Base-by-base conservation (phyloP, 2,888 invertebrate genomes). In the Sthenelais limicola region DNA sequence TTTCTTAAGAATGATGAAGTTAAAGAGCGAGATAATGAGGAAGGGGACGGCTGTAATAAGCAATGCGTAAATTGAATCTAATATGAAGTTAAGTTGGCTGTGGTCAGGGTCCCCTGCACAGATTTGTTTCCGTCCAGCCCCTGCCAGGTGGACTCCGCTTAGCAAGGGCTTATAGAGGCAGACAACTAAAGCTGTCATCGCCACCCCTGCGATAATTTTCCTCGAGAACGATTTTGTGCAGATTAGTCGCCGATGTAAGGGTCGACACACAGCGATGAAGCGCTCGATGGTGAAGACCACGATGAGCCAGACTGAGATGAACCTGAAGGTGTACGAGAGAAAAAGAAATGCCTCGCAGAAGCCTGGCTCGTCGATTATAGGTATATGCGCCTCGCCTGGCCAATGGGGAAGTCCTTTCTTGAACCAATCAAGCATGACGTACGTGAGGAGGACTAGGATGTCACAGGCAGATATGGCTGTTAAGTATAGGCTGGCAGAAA, bases 391-490 rank as follows among this genome's bases (percentile, higher is more conserved):
- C 3, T 38, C 71, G 12, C 80, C 76, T 5, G 78, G 70, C 58
- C 81, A 73, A 1, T 71, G 70, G 3, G 80, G 79, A n/a, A 84
- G 76, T 9, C 84, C 84, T 49, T 82, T 76, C 56, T 80, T 80
- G 49, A 86, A 69, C 86, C 86, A 86, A 74, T 84, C 85, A 21
- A 84, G 80, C 49, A 85, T 76, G 30, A 86, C 85, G 72, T 83
- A 86, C 52, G 94, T 90, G 2, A 94, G 86, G 24, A 91, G 91
- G 0, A 92, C 82, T 28, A 95, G 87, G 79, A 94, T 93, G 4
- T 93, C 90, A 0, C 93, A 93, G 84, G 94, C 94, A 75, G 94
- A 94, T 67, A 95, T 86, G 0, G 93, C 93, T 0, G 94, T 91
- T 75, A 95, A 88, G 85, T 95, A 95, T 79, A 92, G 92, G 77